Evolutionary conservation across 2,888 invertebrate genomes (phyloP), one percentile per base, ranked within the genome.

Genomic region (Xanthorhoe designata): DNA sequence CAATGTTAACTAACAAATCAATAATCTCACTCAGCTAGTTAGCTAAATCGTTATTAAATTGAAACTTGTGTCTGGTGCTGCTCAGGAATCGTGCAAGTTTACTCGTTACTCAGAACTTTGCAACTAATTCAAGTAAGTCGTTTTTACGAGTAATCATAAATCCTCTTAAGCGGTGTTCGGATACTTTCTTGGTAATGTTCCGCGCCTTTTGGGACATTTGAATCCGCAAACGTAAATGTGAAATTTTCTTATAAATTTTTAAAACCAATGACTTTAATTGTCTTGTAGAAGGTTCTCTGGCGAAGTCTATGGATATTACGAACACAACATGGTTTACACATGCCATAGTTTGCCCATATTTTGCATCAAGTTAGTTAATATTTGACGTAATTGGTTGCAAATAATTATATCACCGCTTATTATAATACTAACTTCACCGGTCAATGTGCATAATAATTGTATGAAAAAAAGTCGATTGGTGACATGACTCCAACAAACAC

Each of bases 61-160:
- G 18, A 54, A 53, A 54, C 54, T 58, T 42, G 45, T 38, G 58
- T 58, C 58, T 52, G 45, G 42, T 29, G 49, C 35, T 55, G 50
- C 55, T 60, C 55, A 62, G 29, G 56, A 55, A 67, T 60, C 55
- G 51, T 38, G 13, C 61, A 86, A 88, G 82, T 88, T 82, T 74
- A 76, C 75, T 76, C 82, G 83, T 89, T 82, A 80, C 76, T 90
- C 88, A 85, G 75, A 90, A 90, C 84, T 91, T 84, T 76, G 73
- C 78, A 83, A 83, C 85, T 85, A 85, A 88, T 86, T 87, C 86
- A 83, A 82, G 84, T 83, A 82, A 86, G 83, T 79, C 78, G 75
- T 84, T 72, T 86, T 87, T 85, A 86, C 83, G 83, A 78, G 83
- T 83, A 78, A 83, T 85, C 85, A 86, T 90, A 90, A 90, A 90